phyloP scores from a whole-genome alignment of 2,113 vertebrate species.

The Scomber colias region DNA sequence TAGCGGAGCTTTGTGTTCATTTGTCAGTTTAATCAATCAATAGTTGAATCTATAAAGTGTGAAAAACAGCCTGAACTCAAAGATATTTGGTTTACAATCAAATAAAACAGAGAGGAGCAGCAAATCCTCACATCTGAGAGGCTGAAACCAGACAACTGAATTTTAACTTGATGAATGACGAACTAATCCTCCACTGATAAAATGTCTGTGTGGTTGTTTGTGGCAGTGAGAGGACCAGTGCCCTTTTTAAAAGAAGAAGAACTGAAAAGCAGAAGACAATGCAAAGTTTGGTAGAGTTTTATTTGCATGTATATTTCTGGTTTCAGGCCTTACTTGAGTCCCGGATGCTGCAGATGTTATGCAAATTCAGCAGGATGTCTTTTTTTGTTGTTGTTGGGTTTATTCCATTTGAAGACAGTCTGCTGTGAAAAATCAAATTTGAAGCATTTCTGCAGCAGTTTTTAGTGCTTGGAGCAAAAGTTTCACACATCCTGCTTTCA shows the following conservation, averaged over 20 bases:
- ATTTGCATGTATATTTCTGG: background rate
- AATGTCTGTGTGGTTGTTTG: background rate
- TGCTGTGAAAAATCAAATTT: conserved; percentile 3
- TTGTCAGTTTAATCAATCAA: too few species aligned
- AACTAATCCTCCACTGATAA: background rate
- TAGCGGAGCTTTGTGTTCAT: background rate
- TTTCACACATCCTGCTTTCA: background rate
- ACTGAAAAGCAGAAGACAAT: background rate
- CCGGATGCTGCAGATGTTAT: conserved; percentile 15
- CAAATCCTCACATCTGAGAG: too few species aligned
- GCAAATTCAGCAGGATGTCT: background rate
- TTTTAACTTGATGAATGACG: too few species aligned
- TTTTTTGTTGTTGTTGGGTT: background rate
- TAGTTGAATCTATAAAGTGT: too few species aligned
- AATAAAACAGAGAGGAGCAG: too few species aligned
- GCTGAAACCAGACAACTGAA: too few species aligned
- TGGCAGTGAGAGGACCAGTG: background rate
- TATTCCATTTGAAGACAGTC: background rate
- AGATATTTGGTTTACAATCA: too few species aligned
- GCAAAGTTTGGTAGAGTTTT: too few species aligned
- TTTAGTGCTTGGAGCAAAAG: background rate
- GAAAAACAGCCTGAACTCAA: too few species aligned
- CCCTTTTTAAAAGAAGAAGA: background rate
- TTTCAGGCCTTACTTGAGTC: background rate
- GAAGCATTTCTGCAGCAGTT: background rate